phyloP scores from a whole-genome alignment of 2,113 vertebrate genomes.

The Nestor notabilis region DNA sequence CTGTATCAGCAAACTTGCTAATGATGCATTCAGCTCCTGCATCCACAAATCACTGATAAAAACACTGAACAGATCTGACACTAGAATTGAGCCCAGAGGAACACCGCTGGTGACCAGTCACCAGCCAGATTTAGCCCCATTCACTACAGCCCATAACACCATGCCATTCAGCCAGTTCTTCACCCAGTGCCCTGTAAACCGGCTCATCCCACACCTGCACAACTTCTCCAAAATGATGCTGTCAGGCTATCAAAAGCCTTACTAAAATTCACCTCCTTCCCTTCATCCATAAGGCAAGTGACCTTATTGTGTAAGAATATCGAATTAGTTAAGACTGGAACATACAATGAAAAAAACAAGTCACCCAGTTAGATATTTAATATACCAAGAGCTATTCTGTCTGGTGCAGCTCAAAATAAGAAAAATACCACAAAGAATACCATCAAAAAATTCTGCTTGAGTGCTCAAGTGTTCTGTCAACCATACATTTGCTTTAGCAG shows the following conservation, averaged over 20 bases:
- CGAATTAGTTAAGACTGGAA: background rate
- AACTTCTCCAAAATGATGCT: background rate
- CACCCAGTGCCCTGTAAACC: fast-evolving
- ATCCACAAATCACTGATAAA: background rate
- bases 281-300: background rate
- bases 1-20: background rate
- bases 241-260: background rate
- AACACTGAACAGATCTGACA: background rate
- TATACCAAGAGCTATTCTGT: background rate
- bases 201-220: background rate
- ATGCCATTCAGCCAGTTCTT: background rate
- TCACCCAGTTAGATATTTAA: background rate
- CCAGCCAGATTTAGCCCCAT: background rate
- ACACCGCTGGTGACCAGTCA: fast-evolving
- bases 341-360: background rate
- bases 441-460: background rate
- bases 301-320: background rate
- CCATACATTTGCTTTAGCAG: background rate
- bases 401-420: background rate
- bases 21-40: background rate
- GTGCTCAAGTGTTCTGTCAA: conserved; percentile 3
- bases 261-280: background rate
- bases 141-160: background rate
- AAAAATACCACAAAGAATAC: background rate
- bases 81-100: background rate